phyloP scores from a whole-genome alignment of 2,888 invertebrate species.

The Petrolisthes manimaculis region DNA sequence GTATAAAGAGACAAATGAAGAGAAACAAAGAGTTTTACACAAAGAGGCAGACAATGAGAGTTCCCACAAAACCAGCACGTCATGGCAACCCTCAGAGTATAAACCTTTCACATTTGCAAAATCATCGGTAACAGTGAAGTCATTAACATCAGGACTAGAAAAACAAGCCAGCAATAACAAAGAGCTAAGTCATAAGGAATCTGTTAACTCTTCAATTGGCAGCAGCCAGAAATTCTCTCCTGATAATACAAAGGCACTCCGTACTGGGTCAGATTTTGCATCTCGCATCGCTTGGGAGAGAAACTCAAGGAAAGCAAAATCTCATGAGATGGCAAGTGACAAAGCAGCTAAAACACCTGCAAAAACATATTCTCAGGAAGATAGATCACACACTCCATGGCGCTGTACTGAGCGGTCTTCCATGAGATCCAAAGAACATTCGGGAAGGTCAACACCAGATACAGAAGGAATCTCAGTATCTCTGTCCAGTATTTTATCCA shows the following conservation, averaged over 20 bases:
- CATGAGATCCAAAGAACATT: constrained; percentile 8
- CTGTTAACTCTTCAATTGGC: too few species aligned
- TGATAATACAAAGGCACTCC: too few species aligned
- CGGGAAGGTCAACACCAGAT: constrained; percentile 47
- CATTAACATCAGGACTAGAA: constrained; percentile 11
- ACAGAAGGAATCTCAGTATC: constrained; percentile 49
- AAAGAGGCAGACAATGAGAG: constrained; percentile 7
- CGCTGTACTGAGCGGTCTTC: constrained; percentile 16
- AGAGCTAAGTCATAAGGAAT: background rate
- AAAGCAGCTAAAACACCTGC: too few species aligned
- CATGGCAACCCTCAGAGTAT: constrained; percentile 28
- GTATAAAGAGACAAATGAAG: constrained; percentile 22
- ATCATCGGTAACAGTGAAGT: constrained; percentile 45
- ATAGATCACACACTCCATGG: background rate
- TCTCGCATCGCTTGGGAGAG: background rate
- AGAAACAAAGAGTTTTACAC: constrained; percentile 18
- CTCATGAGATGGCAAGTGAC: too few species aligned
- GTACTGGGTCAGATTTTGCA: background rate
- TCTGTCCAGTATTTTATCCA: constrained; percentile 46
- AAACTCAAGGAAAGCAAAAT: background rate
- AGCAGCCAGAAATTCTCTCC: background rate
- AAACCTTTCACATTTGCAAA: constrained; percentile 39
- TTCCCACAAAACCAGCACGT: background rate
- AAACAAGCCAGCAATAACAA: background rate
- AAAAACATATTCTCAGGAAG: background rate